Conservation (phyloP, 2,113 vertebrate genomes). For the Chloropsis cyanopogon region DNA sequence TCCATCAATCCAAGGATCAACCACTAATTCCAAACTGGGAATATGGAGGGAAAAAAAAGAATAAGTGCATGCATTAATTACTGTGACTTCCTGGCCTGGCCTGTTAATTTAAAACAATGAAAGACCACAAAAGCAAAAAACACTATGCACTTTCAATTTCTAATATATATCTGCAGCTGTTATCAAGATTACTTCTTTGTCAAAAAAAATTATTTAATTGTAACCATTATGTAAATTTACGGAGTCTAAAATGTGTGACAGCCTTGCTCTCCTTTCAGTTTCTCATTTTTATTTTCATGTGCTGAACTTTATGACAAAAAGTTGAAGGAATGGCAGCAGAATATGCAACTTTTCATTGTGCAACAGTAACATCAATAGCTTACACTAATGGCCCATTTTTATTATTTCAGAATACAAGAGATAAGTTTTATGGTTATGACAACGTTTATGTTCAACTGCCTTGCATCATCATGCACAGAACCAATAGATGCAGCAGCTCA, state of each 20-base stretch:
- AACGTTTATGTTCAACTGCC: background rate
- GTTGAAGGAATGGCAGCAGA: background rate
- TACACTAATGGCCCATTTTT: background rate
- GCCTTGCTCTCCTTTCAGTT: background rate
- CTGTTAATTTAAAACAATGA: background rate
- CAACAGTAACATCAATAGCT: background rate
- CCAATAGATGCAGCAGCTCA: background rate
- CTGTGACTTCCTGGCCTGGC: background rate
- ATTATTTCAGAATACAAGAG: background rate
- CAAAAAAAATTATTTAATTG: background rate
- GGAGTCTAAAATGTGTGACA: background rate
- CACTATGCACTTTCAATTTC: background rate
- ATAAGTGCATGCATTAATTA: background rate
- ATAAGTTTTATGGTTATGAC: background rate
- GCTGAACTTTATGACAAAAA: background rate
- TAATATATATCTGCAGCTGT: background rate
- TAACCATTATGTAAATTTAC: background rate
- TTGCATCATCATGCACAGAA: background rate
- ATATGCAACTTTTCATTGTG: background rate
- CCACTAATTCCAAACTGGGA: slow-evolving; percentile 87
- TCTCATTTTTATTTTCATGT: background rate
- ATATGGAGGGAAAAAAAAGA: background rate
- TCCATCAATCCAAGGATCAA: slow-evolving; percentile 93
- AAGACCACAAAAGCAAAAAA: background rate
- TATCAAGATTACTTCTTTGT: background rate